These are phyloP conservation scores for Raphicerus campestris DNA, from an alignment of 2,113 vertebrate species.

Conservation along the genomic window DNA sequence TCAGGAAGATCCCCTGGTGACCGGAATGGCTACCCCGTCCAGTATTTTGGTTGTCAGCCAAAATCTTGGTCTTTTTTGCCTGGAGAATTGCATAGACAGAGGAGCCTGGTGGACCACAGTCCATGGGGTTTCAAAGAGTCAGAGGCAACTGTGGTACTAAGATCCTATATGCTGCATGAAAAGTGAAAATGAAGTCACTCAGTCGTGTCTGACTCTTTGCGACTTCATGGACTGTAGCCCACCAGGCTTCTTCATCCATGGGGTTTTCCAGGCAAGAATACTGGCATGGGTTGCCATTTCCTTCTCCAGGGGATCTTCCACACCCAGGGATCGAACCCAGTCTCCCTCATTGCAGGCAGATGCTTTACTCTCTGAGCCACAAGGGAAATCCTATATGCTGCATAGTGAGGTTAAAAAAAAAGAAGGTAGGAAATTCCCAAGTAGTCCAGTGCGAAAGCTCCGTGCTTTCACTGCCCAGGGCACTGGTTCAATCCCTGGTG, in stretches of 20 bases:
- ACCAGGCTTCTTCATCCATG: not conserved
- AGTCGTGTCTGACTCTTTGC: rapidly evolving
- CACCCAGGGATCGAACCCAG: not conserved
- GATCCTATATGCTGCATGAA: not conserved
- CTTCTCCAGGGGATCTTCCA: not conserved
- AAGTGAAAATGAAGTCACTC: not conserved
- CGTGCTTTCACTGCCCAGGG: rapidly evolving
- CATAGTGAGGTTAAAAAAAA: not conserved
- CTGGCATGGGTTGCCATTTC: not conserved
- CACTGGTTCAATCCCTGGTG: not conserved
- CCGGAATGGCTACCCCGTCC: not conserved
- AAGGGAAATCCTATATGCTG: not conserved
- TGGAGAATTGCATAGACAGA: not conserved
- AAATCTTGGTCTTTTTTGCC: not conserved
- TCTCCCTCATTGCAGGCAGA: not conserved
- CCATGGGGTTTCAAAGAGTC: not conserved
- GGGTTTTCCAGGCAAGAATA: not conserved
- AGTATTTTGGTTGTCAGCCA: not conserved
- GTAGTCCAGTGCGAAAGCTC: not conserved
- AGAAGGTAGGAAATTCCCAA: not conserved
- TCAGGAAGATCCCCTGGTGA: not conserved
- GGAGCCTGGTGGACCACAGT: not conserved
- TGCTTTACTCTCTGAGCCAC: not conserved
- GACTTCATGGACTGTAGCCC: not conserved
- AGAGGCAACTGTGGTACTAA: not conserved